Conservation (phyloP, 1,140 invertebrate genomes). For the Lordiphosa collinella region DNA sequence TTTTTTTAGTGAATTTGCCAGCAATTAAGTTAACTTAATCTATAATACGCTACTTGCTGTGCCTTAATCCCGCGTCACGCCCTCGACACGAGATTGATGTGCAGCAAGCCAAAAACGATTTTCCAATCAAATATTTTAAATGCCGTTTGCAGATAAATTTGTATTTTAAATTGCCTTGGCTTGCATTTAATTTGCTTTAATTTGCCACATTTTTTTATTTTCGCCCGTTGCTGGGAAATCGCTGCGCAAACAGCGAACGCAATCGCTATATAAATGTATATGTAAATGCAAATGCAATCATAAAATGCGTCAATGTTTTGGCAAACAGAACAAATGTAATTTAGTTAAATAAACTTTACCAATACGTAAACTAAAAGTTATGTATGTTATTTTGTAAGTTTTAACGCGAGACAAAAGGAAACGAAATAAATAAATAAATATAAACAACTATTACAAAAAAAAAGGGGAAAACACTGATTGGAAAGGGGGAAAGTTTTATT, state of each 20-base stretch:
- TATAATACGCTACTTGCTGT: constrained; percentile 56
- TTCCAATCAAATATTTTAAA: constrained; percentile 36
- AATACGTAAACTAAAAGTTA: constrained; percentile 60
- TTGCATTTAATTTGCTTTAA: constrained; percentile 43
- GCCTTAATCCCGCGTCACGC: constrained; percentile 67
- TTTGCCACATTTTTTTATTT: constrained; percentile 3
- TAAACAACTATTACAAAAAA: constrained; percentile 23
- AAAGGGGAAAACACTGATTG: not conserved
- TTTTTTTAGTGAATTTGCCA: constrained; percentile 38
- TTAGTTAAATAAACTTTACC: constrained; percentile 70
- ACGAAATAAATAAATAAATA: constrained; percentile 57
- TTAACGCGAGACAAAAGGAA: constrained; percentile 25
- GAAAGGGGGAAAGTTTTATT: no score
- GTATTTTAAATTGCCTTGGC: constrained; percentile 36
- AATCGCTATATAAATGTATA: constrained; percentile 26
- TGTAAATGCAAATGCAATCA: constrained; percentile 57
- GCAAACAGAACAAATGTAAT: constrained; percentile 70
- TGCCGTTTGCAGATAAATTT: constrained; percentile 34
- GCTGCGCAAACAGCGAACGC: constrained; percentile 22
- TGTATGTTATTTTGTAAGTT: constrained; percentile 68
- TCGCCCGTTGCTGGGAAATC: constrained; percentile 16
- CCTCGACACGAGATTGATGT: constrained; percentile 63
- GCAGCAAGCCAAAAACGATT: constrained; percentile 46
- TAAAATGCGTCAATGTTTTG: constrained; percentile 56
- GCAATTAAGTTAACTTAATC: constrained; percentile 57